phyloP scores from a whole-genome alignment of 2,888 invertebrate genomes.

The Hyalella azteca region DNA sequence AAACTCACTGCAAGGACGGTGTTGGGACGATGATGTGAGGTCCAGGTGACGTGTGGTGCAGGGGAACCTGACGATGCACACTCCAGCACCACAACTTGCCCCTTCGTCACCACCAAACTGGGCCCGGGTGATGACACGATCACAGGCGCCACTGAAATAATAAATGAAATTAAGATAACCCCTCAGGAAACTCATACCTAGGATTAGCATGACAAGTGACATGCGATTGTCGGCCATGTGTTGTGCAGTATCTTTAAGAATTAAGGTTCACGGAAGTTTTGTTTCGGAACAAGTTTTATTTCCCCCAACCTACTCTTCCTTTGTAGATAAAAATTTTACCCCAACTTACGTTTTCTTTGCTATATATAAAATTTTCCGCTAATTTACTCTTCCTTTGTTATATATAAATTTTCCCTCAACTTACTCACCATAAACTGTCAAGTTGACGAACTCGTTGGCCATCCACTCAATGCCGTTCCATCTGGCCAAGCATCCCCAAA shows the following conservation, averaged over 20 bases:
- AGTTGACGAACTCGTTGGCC: background rate
- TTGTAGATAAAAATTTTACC: background rate
- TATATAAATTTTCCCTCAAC: background rate
- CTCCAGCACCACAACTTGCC: background rate
- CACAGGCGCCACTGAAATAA: background rate
- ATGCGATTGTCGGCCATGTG: background rate
- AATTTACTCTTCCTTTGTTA: background rate
- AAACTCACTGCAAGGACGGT: background rate
- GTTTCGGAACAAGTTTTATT: background rate
- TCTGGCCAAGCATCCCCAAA: slow-evolving; percentile 24
- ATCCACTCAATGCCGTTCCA: background rate
- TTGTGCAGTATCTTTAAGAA: background rate
- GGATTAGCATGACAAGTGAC: background rate
- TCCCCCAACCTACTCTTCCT: background rate
- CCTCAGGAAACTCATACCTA: background rate
- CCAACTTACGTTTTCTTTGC: background rate
- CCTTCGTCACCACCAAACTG: background rate
- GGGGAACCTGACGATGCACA: background rate
- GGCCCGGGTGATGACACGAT: background rate
- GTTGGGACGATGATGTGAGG: background rate
- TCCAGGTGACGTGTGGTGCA: background rate
- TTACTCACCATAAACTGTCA: background rate
- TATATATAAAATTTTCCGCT: background rate
- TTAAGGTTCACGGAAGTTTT: background rate
- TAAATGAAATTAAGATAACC: background rate